Evolutionary conservation across 2,888 invertebrate genomes (phyloP), one percentile per base, ranked within the genome.

Genomic region (Acanthopleura granulata): DNA sequence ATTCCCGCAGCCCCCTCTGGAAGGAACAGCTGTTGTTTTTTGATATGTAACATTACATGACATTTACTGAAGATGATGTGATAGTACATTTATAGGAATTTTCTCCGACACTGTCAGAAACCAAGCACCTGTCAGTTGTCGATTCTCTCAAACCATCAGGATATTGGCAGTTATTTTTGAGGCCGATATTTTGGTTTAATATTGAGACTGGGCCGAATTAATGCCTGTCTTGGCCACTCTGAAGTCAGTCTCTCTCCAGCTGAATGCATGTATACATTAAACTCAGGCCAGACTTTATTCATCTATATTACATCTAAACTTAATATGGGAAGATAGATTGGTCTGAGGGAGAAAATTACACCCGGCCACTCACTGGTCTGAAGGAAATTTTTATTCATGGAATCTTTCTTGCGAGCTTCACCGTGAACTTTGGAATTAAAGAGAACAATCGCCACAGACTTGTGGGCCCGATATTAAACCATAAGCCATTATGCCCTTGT

Each of bases 21-120:
- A 66, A 27, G n/a, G 66, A 66, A 66, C 66, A 66, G 66, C 66
- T 66, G 66, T 66, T 66, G 66, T 66, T 66, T 66, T 66, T 66
- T 66, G 66, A 66, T 66, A 66, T 66, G 66, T 22, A 66, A 66
- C 66, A 27, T 22, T 27, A 66, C 66, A 66, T 66, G 66, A 66
- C 66, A 66, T 66, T 66, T 66, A 27, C 25, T 27, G 29, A 27
- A 66, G 66, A 66, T 66, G 66, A 66, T 66, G 22, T 27, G 66
- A 66, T 66, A 66, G 25, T 66, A 66, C 66, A 27, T 66, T 57
- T 57, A 66, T 27, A 66, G 66, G 66, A 66, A 57, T 57, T 57
- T 25, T 66, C 16, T 27, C 66, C 22, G 25, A 16, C 16, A 27
- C 29, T 22, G 27, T 27, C 29, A 66, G 66, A 27, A 22, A 27